phyloP scores from a whole-genome alignment of 2,797 vertebrate species.

The Cirrhinus molitorella region DNA sequence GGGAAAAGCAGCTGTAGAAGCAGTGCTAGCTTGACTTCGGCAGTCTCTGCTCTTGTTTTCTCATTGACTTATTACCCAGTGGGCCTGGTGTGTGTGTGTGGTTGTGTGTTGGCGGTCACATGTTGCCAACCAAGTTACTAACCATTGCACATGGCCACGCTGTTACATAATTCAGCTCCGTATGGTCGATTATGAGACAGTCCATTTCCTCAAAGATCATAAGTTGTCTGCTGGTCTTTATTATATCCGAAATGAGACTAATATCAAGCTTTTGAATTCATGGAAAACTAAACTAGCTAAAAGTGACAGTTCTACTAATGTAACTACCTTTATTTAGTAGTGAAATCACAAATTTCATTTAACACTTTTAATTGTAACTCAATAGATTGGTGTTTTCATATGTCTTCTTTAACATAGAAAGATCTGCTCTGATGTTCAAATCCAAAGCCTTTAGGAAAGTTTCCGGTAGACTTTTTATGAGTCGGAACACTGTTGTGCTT shows the following conservation, averaged over 20 bases:
- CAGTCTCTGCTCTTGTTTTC: constrained; percentile 74
- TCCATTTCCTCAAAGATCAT: constrained; percentile 23
- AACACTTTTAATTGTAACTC: too few species aligned
- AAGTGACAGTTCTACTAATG: neutral
- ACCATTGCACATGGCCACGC: constrained; percentile 47
- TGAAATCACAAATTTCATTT: too few species aligned
- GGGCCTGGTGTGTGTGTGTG: constrained; percentile 44
- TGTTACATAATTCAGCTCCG: constrained; percentile 64
- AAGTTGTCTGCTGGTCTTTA: neutral
- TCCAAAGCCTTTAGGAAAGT: neutral
- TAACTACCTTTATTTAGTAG: neutral
- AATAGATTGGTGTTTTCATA: neutral
- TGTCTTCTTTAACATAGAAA: neutral
- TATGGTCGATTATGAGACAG: constrained; percentile 51
- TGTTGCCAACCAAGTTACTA: constrained; percentile 48
- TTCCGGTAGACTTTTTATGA: neutral
- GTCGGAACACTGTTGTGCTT: constrained; percentile 8
- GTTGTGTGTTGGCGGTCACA: constrained; percentile 25
- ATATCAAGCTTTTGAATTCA: neutral
- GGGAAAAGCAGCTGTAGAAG: constrained; percentile 76
- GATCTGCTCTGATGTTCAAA: constrained; percentile 13
- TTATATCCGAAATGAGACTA: neutral
- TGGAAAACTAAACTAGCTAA: neutral
- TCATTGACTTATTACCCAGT: constrained; percentile 65
- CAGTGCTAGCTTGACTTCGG: constrained; percentile 73